phyloP scores from a whole-genome alignment of 53 echinoderm and acorn worm genomes.

The Pentamera pediparva region DNA sequence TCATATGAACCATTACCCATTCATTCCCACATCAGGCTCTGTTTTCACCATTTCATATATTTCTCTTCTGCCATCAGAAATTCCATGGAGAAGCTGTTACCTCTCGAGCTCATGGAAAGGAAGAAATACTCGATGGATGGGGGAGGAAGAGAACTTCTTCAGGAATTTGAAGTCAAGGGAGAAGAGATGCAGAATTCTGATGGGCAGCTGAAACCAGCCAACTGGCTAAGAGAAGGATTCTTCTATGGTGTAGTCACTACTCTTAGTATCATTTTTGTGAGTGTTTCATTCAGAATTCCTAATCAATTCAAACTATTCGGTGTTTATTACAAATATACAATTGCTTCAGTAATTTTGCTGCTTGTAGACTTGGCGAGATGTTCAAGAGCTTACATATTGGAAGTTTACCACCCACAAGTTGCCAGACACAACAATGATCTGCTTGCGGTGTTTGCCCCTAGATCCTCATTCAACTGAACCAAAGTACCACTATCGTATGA shows the following conservation, averaged over 20 bases:
- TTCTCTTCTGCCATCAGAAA: conserved; percentile 42
- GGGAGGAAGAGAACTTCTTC: conserved; percentile 46
- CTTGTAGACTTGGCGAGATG: too few relatives aligned
- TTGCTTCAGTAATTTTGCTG: too few relatives aligned
- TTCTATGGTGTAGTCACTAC: conserved; percentile 86
- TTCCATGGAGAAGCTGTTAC: conserved; percentile 78
- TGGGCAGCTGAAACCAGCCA: conserved; percentile 27
- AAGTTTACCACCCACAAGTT: too few relatives aligned
- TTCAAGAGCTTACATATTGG: too few relatives aligned
- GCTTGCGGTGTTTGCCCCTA: too few relatives aligned
- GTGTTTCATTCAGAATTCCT: too few relatives aligned
- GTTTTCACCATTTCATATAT: too few relatives aligned
- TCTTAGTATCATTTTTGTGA: conserved; percentile 78
- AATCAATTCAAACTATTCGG: too few relatives aligned
- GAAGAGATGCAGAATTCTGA: conserved; percentile 56
- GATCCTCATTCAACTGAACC: too few relatives aligned
- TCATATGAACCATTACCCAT: background rate
- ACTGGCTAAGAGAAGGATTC: conserved; percentile 60
- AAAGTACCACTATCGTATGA: too few relatives aligned
- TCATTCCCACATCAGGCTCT: background rate
- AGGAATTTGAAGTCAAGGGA: conserved; percentile 87
- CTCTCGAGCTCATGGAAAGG: conserved; percentile 39
- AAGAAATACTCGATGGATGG: conserved; percentile 31
- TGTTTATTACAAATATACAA: too few relatives aligned
- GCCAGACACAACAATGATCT: too few relatives aligned